Evolutionary conservation across 2,113 vertebrate species (phyloP), one percentile per base, ranked within the genome.

Genomic region (Leuciscus idus): DNA sequence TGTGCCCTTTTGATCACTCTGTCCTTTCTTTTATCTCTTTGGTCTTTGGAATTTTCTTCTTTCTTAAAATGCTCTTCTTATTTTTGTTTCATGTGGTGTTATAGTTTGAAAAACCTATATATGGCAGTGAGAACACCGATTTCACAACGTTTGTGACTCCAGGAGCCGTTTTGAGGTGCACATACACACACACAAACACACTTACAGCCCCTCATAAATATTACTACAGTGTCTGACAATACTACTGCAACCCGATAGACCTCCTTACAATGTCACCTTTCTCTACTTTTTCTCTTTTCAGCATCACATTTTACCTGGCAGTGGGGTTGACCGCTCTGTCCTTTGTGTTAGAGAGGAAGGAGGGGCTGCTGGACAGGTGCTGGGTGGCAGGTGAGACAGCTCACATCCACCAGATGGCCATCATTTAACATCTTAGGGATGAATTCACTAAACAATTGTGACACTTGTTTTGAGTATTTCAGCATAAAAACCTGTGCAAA

Each of bases 301-400:
- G 95, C 36, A 95, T 96, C 86, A 94, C 95, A 48, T 96, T 95
- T 91, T 95, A 95, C 87, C 91, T 96, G 92, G 95, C 95, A 0
- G 92, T 96, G 85, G 95, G 95, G 6, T 90, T 96, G 89, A 96
- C 95, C 0, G 95, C 95, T 0, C 91, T 96, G 36, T 96, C 95
- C 81, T 96, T 96, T 26, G 94, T 95, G 48, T 89, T 95, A 76
- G 95, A 96, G 90, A 94, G 93, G 81, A 95, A 95, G 83, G 94
- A 95, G 73, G 95, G 95, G 0, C 92, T 96, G 68, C 13, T 96
- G 88, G 93, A 96, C 90, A 89, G 95, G 61, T 95, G 94, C 82
- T 95, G 93, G 93, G 95, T 95, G 1, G 93, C 95, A 94, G 95
- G 95, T 96, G 85, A 93, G 90, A 85, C 4, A 13, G 77, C 57